Evolutionary conservation across 1,140 invertebrate species (phyloP).

Genomic region (Brachionus rotundiformis): DNA sequence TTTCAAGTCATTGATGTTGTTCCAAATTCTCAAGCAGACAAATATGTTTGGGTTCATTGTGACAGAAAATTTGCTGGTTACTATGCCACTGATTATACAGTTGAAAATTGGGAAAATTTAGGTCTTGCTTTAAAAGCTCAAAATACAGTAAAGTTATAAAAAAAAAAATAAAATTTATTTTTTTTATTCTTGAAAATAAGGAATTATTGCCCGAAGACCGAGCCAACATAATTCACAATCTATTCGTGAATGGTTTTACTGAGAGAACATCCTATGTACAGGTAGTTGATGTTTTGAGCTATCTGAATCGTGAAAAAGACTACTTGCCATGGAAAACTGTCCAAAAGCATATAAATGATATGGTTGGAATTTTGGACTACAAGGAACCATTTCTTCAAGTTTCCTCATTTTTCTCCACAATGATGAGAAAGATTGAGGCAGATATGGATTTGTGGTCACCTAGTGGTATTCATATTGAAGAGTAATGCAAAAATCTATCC

Average conservation of each 20-base stretch:
- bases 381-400: conserved; percentile 19
- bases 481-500: background rate
- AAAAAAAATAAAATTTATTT: too few relatives aligned
- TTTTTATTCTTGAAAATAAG: background rate
- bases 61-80: conserved; percentile 44
- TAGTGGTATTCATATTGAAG: background rate
- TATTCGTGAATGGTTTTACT: conserved; percentile 45
- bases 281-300: conserved; percentile 31
- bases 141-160: conserved; percentile 15
- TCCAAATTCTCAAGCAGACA: background rate
- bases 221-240: conserved; percentile 49
- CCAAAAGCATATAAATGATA: conserved; percentile 14
- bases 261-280: conserved; percentile 37
- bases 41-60: conserved; percentile 30
- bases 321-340: conserved; percentile 48
- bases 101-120: conserved; percentile 44
- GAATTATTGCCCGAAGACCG: conserved; percentile 39
- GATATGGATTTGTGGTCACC: conserved; percentile 33
- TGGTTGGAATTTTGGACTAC: conserved; percentile 38
- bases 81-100: conserved; percentile 37
- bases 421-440: conserved; percentile 25
- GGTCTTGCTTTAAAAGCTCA: conserved; percentile 7
- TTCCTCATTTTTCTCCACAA: background rate
- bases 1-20: background rate
- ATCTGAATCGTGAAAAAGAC: conserved; percentile 18